These are phyloP conservation scores for Pterocles orientalis DNA, from an alignment of 2,113 vertebrate species.

Conservation along the genomic window DNA sequence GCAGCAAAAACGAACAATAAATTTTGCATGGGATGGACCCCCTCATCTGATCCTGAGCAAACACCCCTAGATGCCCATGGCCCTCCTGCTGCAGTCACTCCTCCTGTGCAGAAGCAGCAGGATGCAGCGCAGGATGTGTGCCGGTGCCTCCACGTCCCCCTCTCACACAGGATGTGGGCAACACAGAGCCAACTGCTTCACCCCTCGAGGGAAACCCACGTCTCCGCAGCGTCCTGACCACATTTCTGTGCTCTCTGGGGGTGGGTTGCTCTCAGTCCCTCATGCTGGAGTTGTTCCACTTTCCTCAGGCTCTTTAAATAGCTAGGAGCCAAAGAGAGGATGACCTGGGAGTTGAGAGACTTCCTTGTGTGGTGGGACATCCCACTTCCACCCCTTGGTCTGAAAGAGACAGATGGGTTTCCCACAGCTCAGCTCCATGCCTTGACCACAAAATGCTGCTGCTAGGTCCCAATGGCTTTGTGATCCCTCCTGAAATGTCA, in stretches of 20 bases:
- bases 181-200: neutral
- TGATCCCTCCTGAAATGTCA: neutral
- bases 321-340: neutral
- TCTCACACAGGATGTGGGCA: neutral
- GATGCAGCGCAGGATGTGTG: fast-evolving
- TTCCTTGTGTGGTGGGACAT: neutral
- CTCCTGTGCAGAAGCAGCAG: neutral
- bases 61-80: neutral
- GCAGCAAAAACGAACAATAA: neutral
- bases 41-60: neutral
- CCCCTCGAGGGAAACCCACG: neutral
- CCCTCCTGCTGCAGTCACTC: neutral
- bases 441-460: conserved; percentile 1
- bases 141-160: fast-evolving
- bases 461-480: neutral
- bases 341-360: neutral
- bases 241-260: neutral
- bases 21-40: neutral
- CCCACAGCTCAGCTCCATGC: neutral
- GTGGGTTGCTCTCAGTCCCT: neutral
- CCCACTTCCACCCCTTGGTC: fast-evolving
- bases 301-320: neutral
- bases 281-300: neutral
- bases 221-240: fast-evolving
- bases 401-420: neutral